Conservation (phyloP, 2,888 invertebrate species). For the Isoperla grammatica region DNA sequence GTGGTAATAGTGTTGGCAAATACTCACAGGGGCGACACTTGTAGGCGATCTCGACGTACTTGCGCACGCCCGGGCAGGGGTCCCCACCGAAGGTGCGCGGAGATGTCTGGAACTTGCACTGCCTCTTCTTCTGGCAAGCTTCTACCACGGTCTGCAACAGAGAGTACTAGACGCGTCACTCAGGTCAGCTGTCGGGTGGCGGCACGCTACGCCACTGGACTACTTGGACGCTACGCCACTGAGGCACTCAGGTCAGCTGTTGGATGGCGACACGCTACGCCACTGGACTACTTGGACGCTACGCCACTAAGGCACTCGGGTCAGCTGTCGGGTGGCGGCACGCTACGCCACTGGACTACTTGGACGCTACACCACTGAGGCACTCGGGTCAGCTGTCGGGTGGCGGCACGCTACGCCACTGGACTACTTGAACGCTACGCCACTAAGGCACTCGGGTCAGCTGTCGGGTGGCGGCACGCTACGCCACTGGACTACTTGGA, state of each 20-base stretch:
- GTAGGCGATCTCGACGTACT: conserved; percentile 93
- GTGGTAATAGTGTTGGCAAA: too few species aligned
- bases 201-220: background rate
- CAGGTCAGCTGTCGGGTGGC: conserved; percentile 43
- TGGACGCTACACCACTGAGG: too few species aligned
- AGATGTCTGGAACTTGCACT: conserved; percentile 85
- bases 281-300: too few species aligned
- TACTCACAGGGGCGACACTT: conserved; percentile 96
- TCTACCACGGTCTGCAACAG: conserved; percentile 92
- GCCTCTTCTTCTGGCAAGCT: conserved; percentile 87
- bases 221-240: background rate
- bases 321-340: too few species aligned
- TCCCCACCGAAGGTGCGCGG: conserved; percentile 85
- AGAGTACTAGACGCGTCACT: conserved; percentile 64
- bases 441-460: too few species aligned
- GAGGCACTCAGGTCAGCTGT: background rate
- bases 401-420: too few species aligned
- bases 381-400: too few species aligned
- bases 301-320: too few species aligned
- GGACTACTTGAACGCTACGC: too few species aligned
- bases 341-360: background rate
- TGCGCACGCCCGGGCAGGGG: conserved; percentile 85
- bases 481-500: too few species aligned
- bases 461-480: too few species aligned
- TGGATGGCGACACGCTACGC: too few species aligned